Base-by-base conservation (phyloP, 1,140 invertebrate species). In the Cataglyphis hispanica region DNA sequence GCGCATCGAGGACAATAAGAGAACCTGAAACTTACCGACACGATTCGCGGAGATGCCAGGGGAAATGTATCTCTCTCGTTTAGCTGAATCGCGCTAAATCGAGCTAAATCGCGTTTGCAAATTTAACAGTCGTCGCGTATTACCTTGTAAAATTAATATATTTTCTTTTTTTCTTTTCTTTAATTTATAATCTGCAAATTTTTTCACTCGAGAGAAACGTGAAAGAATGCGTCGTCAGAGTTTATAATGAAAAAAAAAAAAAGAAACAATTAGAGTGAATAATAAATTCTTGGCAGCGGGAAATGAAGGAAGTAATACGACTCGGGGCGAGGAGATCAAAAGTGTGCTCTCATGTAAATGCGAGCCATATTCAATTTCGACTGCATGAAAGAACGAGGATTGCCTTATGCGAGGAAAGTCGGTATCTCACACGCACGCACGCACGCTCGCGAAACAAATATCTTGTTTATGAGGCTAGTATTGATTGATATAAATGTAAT, bases 1-100 rank as follows among this genome's bases (percentile, higher is more conserved):
- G 61, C 64, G 50, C n/a, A 1, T 8, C 58, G 74, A 75, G 53
- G 75, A 88, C 81, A 85, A 75, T 86, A 72, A 86, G 34, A 85
- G 75, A 25, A 72, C 19, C 72, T 46, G 61, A 31, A 89, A 89
- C 74, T 85, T 87, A 61, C 40, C 80, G 70, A 76, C 66, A 64
- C 64, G 70, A 16, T 87, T 40, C 37, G 37, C 22, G 61, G 43
- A 75, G 61, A 61, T 53, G 13, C 27, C 53, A 58, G 13, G 50
- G 58, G 56, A 76, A 25, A 11, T 16, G 43, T 67, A 56, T 80
- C 63, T 37, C 2, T 25, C 43, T 61, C 27, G 25, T 34, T 2
- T 67, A 37, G 11, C 22, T 43, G 11, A 25, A 58, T 27, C 66
- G 11, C 13, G 7, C n/a, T n/a, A 19, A 25, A 43, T 46, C 43